Percentiles rank a stretch among this genome's conserved stretches.
Evolutionary conservation across 2,888 invertebrate genomes (phyloP).

Genomic region (Cremastinae sp.): DNA sequence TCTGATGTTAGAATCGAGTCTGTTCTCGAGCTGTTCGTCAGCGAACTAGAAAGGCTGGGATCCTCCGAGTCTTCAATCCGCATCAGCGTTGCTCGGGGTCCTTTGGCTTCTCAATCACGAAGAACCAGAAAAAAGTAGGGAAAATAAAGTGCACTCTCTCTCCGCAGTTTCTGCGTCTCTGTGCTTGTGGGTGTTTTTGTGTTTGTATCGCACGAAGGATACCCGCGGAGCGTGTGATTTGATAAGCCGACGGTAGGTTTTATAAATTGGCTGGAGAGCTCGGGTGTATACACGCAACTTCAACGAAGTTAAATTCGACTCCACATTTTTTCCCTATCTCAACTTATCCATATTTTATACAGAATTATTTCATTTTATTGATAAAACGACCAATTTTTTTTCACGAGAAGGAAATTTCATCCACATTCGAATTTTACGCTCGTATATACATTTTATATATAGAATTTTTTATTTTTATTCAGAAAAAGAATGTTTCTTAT

Average conservation of each 20-base stretch:
- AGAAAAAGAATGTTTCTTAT: no score
- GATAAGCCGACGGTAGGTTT: conserved; percentile 56
- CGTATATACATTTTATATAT: no score
- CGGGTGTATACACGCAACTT: conserved; percentile 9
- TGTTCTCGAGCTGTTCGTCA: not conserved
- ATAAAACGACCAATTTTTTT: no score
- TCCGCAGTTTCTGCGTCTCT: conserved; percentile 4
- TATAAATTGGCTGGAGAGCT: conserved; percentile 51
- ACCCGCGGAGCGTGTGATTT: conserved; percentile 60
- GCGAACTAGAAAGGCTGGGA: no score
- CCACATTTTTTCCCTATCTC: conserved; percentile 5
- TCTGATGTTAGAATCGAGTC: conserved; percentile 27
- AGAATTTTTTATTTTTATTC: no score
- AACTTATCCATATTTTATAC: conserved; percentile 8
- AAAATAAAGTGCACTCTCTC: conserved; percentile 11
- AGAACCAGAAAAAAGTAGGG: conserved; percentile 3
- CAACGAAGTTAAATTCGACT: conserved; percentile 26
- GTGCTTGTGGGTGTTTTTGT: conserved; percentile 18
- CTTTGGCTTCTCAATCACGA: conserved; percentile 1
- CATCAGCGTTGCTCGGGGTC: not conserved
- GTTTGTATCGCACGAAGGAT: conserved; percentile 53
- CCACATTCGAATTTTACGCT: no score
- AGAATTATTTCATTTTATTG: not conserved
- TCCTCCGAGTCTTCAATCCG: no score
- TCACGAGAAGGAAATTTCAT: no score